Percentiles rank a stretch among this genome's conserved stretches.
phyloP scores from a whole-genome alignment of 2,888 invertebrate species.

The Tipula helvola region DNA sequence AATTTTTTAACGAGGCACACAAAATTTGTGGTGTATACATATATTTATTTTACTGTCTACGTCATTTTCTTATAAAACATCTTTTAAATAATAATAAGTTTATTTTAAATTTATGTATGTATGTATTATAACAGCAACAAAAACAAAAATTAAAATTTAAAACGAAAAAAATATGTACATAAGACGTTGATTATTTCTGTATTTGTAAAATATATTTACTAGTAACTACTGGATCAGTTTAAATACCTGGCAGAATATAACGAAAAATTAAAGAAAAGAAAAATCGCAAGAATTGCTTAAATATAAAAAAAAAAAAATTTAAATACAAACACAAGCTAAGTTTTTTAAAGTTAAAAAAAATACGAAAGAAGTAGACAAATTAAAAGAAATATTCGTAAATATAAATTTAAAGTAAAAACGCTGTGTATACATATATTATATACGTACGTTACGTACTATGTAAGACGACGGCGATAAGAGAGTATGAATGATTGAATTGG shows the following conservation, averaged over 20 bases:
- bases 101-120: neutral
- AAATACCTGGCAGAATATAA: neutral
- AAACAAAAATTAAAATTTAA: neutral
- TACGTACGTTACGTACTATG: neutral
- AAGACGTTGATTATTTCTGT: neutral
- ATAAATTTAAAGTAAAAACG: neutral
- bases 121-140: neutral
- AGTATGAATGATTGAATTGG: neutral
- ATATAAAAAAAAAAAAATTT: neutral
- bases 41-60: neutral
- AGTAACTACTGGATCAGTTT: neutral
- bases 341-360: slow-evolving; percentile 4
- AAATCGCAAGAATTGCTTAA: neutral
- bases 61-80: neutral
- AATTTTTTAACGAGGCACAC: neutral
- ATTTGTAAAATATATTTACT: neutral
- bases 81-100: neutral
- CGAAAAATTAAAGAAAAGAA: neutral
- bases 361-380: neutral
- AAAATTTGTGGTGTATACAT: neutral
- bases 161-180: neutral
- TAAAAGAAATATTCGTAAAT: neutral
- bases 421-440: neutral
- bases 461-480: neutral
- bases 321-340: neutral